phyloP scores from a whole-genome alignment of 2,888 invertebrate species.

The Aphidoletes aphidimyza region DNA sequence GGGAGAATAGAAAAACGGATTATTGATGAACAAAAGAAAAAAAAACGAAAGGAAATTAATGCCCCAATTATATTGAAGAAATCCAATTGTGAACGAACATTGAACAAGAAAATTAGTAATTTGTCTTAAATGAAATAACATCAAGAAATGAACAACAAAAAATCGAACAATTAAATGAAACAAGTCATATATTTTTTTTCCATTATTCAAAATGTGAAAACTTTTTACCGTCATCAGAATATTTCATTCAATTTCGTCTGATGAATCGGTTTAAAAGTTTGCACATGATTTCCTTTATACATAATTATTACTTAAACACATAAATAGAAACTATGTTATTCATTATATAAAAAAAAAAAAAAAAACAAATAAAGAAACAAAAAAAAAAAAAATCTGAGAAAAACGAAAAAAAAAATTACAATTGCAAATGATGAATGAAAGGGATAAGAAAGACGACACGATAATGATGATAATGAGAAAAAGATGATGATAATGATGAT shows the following conservation, averaged over 20 bases:
- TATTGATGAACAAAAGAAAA: no score
- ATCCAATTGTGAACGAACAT: neutral
- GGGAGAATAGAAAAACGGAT: no score
- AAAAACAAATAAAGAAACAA: neutral
- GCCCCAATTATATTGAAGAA: neutral
- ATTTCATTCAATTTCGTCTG: no score
- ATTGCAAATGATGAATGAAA: neutral
- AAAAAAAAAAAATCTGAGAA: neutral
- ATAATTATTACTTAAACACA: conserved; percentile 36
- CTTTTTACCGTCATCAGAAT: no score
- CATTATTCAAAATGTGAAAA: no score
- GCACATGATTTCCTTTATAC: conserved; percentile 28
- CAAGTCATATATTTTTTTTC: no score
- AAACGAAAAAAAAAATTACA: neutral
- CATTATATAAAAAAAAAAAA: conserved; percentile 15
- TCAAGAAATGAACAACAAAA: neutral
- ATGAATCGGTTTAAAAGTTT: no score
- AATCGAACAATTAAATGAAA: neutral
- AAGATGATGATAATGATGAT: neutral
- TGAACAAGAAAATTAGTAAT: neutral
- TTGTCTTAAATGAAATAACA: neutral
- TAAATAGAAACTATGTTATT: conserved; percentile 46
- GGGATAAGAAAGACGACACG: neutral
- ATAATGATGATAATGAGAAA: neutral
- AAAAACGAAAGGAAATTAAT: neutral